These are phyloP conservation scores for Sinhomidia bicolor DNA, from an alignment of 2,888 invertebrate genomes.

Conservation along the genomic window DNA sequence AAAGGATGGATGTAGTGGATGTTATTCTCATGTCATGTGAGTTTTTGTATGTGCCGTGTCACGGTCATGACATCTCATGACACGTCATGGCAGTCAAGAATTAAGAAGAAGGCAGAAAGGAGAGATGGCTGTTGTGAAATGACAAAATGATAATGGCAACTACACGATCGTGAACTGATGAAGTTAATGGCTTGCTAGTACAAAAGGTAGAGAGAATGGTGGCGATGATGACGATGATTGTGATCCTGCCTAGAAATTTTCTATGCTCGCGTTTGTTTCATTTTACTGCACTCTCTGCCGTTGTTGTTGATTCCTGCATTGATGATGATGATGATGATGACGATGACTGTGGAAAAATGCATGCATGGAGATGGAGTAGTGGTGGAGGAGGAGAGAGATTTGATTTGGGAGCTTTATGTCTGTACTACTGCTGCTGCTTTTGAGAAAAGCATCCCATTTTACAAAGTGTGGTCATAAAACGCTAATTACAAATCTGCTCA, in stretches of 20 bases:
- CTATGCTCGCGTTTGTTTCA: not conserved
- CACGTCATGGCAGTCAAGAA: slow-evolving; percentile 58
- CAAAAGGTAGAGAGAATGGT: not conserved
- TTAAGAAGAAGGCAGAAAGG: not conserved
- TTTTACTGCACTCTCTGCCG: no score
- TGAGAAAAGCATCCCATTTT: not conserved
- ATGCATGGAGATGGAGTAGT: not conserved
- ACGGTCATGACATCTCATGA: slow-evolving; percentile 64
- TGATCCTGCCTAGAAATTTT: not conserved
- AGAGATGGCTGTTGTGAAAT: not conserved
- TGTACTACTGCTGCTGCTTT: not conserved
- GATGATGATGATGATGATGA: no score
- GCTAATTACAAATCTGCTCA: slow-evolving; percentile 16
- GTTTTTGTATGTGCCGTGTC: slow-evolving; percentile 47
- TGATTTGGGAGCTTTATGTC: no score
- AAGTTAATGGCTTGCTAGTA: not conserved
- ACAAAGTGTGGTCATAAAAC: not conserved
- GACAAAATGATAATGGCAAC: slow-evolving; percentile 17
- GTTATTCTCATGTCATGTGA: slow-evolving; percentile 61
- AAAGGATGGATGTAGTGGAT: not conserved
- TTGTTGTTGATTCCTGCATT: no score
- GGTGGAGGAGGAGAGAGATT: not conserved
- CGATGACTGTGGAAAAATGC: no score
- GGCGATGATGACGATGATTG: not conserved
- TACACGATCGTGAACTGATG: slow-evolving; percentile 12